Base-by-base conservation (phyloP, 2,797 vertebrate species). In the Pipistrellus pipistrellus region DNA sequence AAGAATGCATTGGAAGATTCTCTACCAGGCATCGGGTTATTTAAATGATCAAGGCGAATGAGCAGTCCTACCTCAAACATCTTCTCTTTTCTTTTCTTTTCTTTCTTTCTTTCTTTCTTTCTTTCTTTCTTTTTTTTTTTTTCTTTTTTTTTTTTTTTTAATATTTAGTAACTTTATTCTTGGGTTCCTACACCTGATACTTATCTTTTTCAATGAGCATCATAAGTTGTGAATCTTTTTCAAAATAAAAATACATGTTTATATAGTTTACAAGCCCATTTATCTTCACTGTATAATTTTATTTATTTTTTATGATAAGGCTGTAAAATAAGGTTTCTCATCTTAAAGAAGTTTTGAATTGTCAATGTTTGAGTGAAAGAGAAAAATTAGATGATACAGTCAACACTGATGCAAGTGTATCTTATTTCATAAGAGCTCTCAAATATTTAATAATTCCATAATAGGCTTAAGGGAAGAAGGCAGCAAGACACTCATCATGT, bases 401-500 rank as follows among this genome's bases (percentile, higher is more conserved):
- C 80, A 91, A 62, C 25, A 8, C 68, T 14, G 35, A 17, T 10
- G 83, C 27, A 72, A 93, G 91, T 94, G 44, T 35, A 76, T 92
- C 13, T 71, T 85, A 46, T 88, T 95, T 96, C 94, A 80, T 94
- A 96, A 96, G 73, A 35, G 8, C 9, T 95, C 93, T 97, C 94
- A 93, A 88, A 53, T 90, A 95, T 93, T 97, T 97, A 83, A 77
- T 88, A 97, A 97, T 80, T 27, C 64, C 77, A 0, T 91, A 88
- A 92, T 78, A 96, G 95, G 89, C 75, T 96, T 97, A 97, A 95
- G 87, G 8, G 30, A 94, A 96, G 85, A 73, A 94, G 77, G 32
- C 59, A 86, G 88, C 75, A 83, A 80, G 83, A 94, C 91, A 90
- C 1, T 4, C 13, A 32, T 97, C 85, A 35, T 35, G 15, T 97